Evolutionary conservation across 35 echinoderm and acorn worm species (phyloP), one percentile per base, ranked within the genome.

Genomic region (Holothuria glaberrima): DNA sequence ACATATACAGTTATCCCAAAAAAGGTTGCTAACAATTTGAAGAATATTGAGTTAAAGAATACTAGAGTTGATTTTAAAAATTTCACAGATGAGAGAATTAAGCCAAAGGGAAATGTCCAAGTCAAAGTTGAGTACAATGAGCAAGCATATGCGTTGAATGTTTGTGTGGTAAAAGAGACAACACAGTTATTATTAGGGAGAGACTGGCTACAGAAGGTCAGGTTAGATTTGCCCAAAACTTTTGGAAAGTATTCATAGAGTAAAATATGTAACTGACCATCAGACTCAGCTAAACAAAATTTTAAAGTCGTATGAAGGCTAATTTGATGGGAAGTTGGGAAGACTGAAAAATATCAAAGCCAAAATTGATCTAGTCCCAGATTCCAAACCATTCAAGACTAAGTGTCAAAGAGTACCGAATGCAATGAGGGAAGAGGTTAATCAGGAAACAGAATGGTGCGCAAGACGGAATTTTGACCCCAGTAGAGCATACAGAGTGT

Each of bases 291-390:
- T n/a, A n/a, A n/a, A n/a, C 25, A 71, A 57, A 22, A 67, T 91
- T 36, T 30, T 91, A 70, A 71, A 73, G 22, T 41, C 59, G 28
- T 76, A 86, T 74, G 65, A 86, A 58, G 36, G 66, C 13, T 48
- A 86, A 21, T 91, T 86, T 86, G 80, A 85, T 71, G 41, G 65
- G n/a, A 69, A 83, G 45, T 72, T 91, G n/a, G 90, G 79, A 20
- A 68, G 80, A 52, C 63, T 91, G 26, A 91, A 68, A 38, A 2
- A 86, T 52, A 21, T 52, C 22, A 91, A 91, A 74, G 80, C 90
- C 20, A 73, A 91, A 46, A 56, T 85, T 30, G 61, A 65, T 21
- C 38, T 91, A 46, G 46, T 35, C 31, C 70, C 21, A 33, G 65
- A 60, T 12, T 73, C 64, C 18, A 82, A 18, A 6, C 79, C 90